Conservation (phyloP, 2,113 vertebrate genomes). For the Pterocles orientalis region DNA sequence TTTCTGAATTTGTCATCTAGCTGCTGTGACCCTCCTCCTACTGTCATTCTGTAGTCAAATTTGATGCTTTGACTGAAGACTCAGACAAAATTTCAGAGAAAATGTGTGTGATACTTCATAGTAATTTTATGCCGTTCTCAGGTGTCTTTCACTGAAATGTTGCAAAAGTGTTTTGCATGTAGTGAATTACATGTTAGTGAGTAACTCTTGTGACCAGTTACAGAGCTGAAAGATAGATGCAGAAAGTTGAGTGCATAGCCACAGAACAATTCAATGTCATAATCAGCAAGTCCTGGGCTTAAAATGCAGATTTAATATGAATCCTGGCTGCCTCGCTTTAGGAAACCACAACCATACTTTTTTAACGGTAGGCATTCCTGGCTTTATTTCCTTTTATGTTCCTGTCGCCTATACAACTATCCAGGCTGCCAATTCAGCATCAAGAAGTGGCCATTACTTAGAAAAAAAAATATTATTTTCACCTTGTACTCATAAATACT, state of each 20-base stretch:
- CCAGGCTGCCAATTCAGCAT: background rate
- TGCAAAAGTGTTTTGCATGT: background rate
- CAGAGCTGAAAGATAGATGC: background rate
- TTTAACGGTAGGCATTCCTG: background rate
- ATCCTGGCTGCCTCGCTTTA: background rate
- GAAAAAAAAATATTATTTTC: background rate
- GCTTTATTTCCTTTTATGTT: background rate
- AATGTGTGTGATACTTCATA: background rate
- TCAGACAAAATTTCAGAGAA: background rate
- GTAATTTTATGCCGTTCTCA: background rate
- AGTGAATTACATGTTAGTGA: background rate
- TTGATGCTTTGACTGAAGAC: background rate
- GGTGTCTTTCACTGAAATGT: background rate
- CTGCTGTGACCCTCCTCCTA: background rate
- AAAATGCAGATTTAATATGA: background rate
- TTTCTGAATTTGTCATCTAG: background rate
- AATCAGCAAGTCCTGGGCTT: background rate
- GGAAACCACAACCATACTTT: background rate
- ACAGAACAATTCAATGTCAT: background rate
- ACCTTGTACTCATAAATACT: background rate
- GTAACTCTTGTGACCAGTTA: background rate
- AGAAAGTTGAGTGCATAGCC: background rate
- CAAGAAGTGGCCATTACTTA: background rate
- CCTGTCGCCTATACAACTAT: background rate
- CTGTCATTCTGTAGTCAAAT: background rate